Conservation (phyloP, 2,113 vertebrate genomes). For the Tinamus guttatus region DNA sequence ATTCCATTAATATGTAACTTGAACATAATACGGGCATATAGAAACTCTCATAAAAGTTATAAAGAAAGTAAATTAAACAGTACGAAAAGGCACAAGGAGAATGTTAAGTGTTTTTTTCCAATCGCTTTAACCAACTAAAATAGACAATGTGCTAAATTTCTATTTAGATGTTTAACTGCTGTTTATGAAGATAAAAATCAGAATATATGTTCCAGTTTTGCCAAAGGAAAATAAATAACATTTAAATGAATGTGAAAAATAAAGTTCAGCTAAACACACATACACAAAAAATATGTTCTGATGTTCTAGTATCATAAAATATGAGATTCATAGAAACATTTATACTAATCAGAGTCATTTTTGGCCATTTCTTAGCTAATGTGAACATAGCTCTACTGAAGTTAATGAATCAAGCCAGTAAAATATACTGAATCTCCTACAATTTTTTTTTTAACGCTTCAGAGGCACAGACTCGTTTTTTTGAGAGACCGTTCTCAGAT, state of each 20-base stretch:
- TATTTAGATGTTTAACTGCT: background rate
- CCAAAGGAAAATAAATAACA: background rate
- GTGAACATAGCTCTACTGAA: background rate
- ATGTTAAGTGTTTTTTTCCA: background rate
- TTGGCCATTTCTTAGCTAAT: background rate
- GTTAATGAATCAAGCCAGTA: background rate
- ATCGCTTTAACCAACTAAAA: background rate
- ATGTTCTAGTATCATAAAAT: background rate
- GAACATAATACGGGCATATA: background rate
- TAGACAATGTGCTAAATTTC: background rate
- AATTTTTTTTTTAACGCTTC: background rate
- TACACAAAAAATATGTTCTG: background rate
- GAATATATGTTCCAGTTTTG: background rate
- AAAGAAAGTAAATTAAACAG: background rate
- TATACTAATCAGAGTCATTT: background rate
- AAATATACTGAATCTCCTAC: background rate
- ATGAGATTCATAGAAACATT: background rate
- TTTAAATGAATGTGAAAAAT: background rate
- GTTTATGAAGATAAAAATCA: background rate
- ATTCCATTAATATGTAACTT: background rate
- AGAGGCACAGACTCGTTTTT: background rate
- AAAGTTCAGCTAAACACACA: background rate
- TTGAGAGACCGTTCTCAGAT: background rate
- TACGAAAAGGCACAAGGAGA: background rate
- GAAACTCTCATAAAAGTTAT: background rate